phyloP scores from a whole-genome alignment of 2,888 invertebrate genomes.

The Frankliniella intonsa region DNA sequence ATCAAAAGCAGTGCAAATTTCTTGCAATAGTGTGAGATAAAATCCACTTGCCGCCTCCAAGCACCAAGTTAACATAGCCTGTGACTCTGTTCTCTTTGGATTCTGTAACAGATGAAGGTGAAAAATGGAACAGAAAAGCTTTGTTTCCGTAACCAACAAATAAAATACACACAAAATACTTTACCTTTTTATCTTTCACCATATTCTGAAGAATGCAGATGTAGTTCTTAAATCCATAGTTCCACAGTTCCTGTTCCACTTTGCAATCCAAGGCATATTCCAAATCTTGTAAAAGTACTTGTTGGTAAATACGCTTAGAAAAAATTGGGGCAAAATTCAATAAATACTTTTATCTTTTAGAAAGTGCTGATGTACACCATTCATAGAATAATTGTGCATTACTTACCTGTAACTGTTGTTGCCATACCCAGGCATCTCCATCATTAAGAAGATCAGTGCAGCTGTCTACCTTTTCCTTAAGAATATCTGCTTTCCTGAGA shows the following conservation, averaged over 20 bases:
- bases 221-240: slow-evolving; percentile 81
- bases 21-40: slow-evolving; percentile 74
- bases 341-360: slow-evolving; percentile 39
- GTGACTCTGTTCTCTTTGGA: slow-evolving; percentile 66
- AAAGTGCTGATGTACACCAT: slow-evolving; percentile 47
- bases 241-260: slow-evolving; percentile 87
- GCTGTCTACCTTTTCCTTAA: slow-evolving; percentile 16
- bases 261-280: slow-evolving; percentile 85
- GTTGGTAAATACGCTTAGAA: slow-evolving; percentile 61
- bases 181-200: slow-evolving; percentile 73
- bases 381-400: background rate
- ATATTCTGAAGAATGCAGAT: slow-evolving; percentile 72
- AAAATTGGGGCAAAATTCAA: slow-evolving; percentile 40
- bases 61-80: slow-evolving; percentile 73
- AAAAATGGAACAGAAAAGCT: slow-evolving; percentile 25
- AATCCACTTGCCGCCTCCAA: slow-evolving; percentile 81
- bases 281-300: slow-evolving; percentile 71
- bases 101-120: slow-evolving; percentile 50
- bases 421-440: slow-evolving; percentile 29
- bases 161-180: background rate
- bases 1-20: slow-evolving; percentile 75
- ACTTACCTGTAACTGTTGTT: slow-evolving; percentile 28
- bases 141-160: background rate
- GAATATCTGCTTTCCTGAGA: slow-evolving; percentile 27
- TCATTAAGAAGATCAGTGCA: slow-evolving; percentile 22